Evolutionary conservation across 2,113 vertebrate species (phyloP), one percentile per base, ranked within the genome.

Genomic region (Arizona elegans): DNA sequence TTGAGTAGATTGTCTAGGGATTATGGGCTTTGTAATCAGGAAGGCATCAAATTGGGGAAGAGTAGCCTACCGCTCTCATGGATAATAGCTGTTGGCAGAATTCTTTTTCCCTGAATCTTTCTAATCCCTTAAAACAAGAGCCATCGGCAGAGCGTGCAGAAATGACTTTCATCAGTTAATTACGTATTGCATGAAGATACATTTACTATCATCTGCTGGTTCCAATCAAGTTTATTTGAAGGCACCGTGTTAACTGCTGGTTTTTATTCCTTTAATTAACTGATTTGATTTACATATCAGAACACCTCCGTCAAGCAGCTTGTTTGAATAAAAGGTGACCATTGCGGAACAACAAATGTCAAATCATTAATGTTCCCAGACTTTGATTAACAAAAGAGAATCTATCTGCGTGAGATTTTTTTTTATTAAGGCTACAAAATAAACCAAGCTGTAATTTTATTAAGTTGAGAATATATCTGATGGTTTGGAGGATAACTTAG

Each of bases 231-330:
- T 90, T 93, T 90, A 86, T 90, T 65, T 52, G 56, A 90, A 53
- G n/a, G 33, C 65, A 38, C 21, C 5, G 29, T 86, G 75, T 90
- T 93, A 87, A 90, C 88, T 86, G 54, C 81, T 90, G 43, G 47
- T 90, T 93, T 93, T 93, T 62, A 90, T 86, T 90, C 89, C 55
- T 93, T 90, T 86, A 65, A 93, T 90, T 90, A 90, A 93, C 70
- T 86, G 75, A 56, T 86, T 86, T 54, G 21, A 90, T 90, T 87
- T 86, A 58, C 81, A 86, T 87, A 54, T 86, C 13, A 43, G 81
- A 33, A 26, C 43, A 87, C 92, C 88, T 90, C 55, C 55, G 3
- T 53, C 86, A 90, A 90, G 55, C 19, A 65, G 52, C 81, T 90
- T 38, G 56, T 62, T 50, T 62, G 75, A 90, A 86, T 90, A 86